Evolutionary conservation across 2,797 vertebrate species (phyloP), one percentile per base, ranked within the genome.

Genomic region (Miichthys miiuy): DNA sequence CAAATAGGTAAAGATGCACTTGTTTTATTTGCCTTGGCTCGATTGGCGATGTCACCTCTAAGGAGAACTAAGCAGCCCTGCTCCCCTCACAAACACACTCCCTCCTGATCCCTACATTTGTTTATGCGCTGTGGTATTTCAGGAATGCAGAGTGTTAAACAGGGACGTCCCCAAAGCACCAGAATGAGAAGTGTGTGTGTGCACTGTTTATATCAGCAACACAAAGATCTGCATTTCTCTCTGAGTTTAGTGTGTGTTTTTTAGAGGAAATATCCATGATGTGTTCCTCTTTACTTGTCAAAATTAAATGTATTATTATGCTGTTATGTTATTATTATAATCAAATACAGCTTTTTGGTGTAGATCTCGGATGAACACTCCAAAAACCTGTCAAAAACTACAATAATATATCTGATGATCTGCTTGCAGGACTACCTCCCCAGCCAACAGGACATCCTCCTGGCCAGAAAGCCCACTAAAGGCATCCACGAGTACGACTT

Each of bases 401-500:
- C 21, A 5, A 38, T 13, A 2, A 11, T 34, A 0, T 0, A 1
- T 48, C 1, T 41, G 6, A 6, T n/a, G 0, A 6, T 83, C 2
- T 83, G 2, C 30, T 44, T 77, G 13, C 85, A 99, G 98, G 96
- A 97, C 80, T 99, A 99, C 86, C 95, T 99, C 77, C 98, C 98
- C 48, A 96, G 94, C 0, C 97, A 99, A 65, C 98, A 99, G 92
- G 98, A 99, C 62, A 99, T 99, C 71, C 95, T 99, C 51, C 92
- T 99, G 89, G 98, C 98, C 80, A 95, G 98, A 66, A 97, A 96
- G 63, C 98, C 98, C 70, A 99, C 98, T 1, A 99, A 99, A 84
- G 98, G 98, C 68, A 99, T 99, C 74, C 97, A 99, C 0, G 98
- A 99, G 91, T 99, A 99, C 60, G 93, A 97, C 96, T 99, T 99